These are phyloP conservation scores for Tympanoctomys barrerae DNA, from an alignment of 2,797 vertebrate genomes.

Conservation along the genomic window DNA sequence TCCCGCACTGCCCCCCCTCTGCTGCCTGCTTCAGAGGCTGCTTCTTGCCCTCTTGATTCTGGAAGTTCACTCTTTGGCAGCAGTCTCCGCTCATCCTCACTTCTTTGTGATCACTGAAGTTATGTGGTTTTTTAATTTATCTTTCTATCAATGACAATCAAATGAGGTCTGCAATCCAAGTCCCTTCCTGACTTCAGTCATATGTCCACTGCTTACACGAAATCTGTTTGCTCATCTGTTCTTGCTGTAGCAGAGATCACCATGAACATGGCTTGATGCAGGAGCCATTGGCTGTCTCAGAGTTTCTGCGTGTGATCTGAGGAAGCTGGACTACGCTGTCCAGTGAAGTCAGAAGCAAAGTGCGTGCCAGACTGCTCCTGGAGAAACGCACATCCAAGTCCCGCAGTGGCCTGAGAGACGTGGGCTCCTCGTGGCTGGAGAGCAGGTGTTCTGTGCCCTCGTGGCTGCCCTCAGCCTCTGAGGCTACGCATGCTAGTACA, in stretches of 20 bases:
- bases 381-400: neutral
- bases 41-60: neutral
- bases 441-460: neutral
- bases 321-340: neutral
- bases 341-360: neutral
- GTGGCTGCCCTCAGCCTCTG: neutral
- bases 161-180: neutral
- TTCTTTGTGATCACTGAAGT: neutral
- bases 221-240: neutral
- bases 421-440: neutral
- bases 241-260: neutral
- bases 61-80: neutral
- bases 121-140: neutral
- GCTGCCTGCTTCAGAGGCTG: neutral
- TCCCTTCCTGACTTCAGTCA: neutral
- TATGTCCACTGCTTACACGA: neutral
- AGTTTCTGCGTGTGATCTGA: neutral
- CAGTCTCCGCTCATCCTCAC: neutral
- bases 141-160: neutral
- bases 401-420: neutral
- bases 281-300: neutral
- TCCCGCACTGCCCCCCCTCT: neutral
- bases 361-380: neutral
- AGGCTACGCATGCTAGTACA: neutral
- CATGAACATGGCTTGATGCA: neutral